Conservation (phyloP, 2,797 vertebrate genomes). For the Sebastolobus altivelis region DNA sequence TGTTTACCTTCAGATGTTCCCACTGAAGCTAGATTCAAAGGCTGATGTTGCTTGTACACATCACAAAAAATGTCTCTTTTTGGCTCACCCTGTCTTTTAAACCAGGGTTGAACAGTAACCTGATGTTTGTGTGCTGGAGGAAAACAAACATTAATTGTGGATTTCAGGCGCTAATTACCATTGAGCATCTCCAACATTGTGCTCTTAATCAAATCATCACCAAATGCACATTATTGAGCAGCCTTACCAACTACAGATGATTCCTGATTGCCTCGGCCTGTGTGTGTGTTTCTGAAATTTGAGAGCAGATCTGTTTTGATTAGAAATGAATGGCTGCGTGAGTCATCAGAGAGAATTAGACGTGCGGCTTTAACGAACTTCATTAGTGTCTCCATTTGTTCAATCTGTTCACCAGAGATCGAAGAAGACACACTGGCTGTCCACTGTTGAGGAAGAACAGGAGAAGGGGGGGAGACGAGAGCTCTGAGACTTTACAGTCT, state of each 20-base stretch:
- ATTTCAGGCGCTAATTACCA: constrained; percentile 57
- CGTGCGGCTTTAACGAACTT: constrained; percentile 58
- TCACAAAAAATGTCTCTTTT: background rate
- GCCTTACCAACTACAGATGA: constrained; percentile 41
- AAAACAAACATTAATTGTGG: constrained; percentile 53
- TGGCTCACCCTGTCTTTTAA: constrained; percentile 22
- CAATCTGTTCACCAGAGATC: constrained; percentile 54
- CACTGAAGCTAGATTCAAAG: constrained; percentile 41
- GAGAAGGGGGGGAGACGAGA: background rate
- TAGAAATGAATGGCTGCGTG: constrained; percentile 53
- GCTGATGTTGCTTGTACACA: constrained; percentile 8
- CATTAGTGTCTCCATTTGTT: constrained; percentile 64
- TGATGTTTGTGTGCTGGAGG: constrained; percentile 11
- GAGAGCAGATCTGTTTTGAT: constrained; percentile 65
- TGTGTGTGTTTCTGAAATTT: constrained; percentile 33
- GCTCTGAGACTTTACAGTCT: constrained; percentile 4
- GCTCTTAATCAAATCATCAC: constrained; percentile 61
- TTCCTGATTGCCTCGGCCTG: constrained; percentile 43
- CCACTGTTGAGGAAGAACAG: constrained; percentile 21
- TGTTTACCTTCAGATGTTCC: constrained; percentile 24
- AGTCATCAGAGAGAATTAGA: constrained; percentile 54
- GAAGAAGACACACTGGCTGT: constrained; percentile 28
- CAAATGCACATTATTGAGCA: constrained; percentile 43
- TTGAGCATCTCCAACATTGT: constrained; percentile 47
- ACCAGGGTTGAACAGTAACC: constrained; percentile 5